These are phyloP conservation scores for Dromococcyx pavoninus DNA, from an alignment of 2,797 vertebrate genomes.

Conservation along the genomic window DNA sequence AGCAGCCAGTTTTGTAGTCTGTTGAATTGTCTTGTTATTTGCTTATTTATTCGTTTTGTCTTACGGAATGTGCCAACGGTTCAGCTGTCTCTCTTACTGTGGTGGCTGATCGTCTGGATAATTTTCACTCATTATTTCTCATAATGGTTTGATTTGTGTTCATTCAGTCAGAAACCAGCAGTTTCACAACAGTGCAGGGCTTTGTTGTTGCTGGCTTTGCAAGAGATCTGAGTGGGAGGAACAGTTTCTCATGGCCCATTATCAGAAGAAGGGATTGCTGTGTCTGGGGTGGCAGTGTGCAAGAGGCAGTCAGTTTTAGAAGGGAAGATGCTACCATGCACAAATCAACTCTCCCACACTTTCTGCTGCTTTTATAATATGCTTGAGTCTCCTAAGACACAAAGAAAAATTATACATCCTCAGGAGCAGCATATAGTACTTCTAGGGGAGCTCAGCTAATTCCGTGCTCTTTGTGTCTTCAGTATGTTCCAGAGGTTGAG, in stretches of 20 bases:
- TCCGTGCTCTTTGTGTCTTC: neutral
- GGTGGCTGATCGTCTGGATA: neutral
- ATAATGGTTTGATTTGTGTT: conserved; percentile 15
- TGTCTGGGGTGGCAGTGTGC: neutral
- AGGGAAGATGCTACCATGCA: neutral
- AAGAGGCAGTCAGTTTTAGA: neutral
- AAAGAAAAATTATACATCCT: neutral
- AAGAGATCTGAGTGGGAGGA: neutral
- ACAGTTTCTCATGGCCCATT: neutral
- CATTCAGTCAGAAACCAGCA: neutral
- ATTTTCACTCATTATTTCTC: conserved; percentile 32
- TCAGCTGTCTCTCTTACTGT: neutral
- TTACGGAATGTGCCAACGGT: neutral
- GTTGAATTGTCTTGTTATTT: neutral
- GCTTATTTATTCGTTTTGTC: neutral
- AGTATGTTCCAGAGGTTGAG: neutral
- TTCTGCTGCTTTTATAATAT: neutral
- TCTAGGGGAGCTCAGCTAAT: neutral
- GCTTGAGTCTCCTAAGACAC: neutral
- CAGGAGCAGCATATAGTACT: neutral
- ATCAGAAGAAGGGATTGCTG: neutral
- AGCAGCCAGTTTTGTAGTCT: neutral
- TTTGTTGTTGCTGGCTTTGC: neutral
- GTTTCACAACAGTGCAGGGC: neutral
- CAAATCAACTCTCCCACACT: neutral